phyloP scores from a whole-genome alignment of 1,140 invertebrate species.

The Bradysia coprophila region DNA sequence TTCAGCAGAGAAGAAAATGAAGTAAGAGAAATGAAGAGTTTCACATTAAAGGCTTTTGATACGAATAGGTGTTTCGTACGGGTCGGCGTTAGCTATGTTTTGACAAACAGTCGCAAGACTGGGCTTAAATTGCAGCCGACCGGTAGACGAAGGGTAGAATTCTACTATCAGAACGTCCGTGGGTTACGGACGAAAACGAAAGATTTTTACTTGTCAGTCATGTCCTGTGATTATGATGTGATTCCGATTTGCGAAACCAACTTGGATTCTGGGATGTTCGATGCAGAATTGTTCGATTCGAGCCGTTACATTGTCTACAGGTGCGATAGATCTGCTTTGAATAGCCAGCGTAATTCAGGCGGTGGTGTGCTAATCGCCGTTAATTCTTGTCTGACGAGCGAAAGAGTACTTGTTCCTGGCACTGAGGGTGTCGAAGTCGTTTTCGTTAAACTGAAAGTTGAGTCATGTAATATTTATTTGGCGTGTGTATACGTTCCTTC shows the following conservation, averaged over 20 bases:
- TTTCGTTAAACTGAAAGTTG: not conserved
- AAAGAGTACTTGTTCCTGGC: not conserved
- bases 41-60: too few species aligned
- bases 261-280: not conserved
- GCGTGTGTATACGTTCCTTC: not conserved
- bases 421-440: not conserved
- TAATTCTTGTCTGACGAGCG: not conserved
- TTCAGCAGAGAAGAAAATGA: too few species aligned
- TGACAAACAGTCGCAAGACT: too few species aligned
- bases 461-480: not conserved
- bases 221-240: not conserved
- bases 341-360: not conserved
- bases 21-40: too few species aligned
- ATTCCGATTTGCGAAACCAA: not conserved
- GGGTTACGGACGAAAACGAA: not conserved
- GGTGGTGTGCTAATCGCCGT: not conserved
- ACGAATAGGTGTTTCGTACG: too few species aligned
- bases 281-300: not conserved
- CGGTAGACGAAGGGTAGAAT: too few species aligned
- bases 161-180: not conserved
- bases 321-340: not conserved
- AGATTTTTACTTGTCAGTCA: not conserved
- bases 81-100: too few species aligned
- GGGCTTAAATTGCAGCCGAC: too few species aligned
- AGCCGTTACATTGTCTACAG: not conserved